Evolutionary conservation across 2,113 vertebrate genomes (phyloP).

Genomic region (Vanacampus margaritifer): DNA sequence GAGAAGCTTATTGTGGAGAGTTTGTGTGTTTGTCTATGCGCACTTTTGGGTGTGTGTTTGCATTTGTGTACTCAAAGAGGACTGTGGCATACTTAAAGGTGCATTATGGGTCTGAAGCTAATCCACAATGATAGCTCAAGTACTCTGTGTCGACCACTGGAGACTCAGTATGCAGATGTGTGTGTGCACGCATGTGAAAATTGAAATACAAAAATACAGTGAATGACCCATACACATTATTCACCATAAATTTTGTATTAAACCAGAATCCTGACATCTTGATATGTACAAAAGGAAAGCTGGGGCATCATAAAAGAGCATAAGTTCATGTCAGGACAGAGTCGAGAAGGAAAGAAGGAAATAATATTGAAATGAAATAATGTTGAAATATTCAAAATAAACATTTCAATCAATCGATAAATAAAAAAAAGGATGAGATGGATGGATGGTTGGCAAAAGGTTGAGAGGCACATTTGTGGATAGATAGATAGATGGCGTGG

Average conservation of each 20-base stretch:
- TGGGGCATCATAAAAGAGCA: not conserved
- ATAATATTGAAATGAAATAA: no score
- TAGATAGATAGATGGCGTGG: not conserved
- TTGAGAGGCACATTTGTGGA: not conserved
- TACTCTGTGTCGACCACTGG: conserved; percentile 79
- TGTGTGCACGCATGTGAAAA: conserved; percentile 6
- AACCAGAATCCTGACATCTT: conserved; percentile 55
- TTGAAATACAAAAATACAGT: conserved; percentile 61
- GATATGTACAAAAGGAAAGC: conserved; percentile 43
- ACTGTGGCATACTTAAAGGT: conserved; percentile 82
- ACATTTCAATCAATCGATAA: no score
- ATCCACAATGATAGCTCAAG: conserved; percentile 91
- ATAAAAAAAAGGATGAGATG: no score
- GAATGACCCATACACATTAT: conserved; percentile 74
- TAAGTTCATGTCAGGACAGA: conserved; percentile 23
- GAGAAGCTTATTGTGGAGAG: not conserved
- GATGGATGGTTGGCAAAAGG: not conserved
- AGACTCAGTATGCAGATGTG: conserved; percentile 52
- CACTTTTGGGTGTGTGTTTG: conserved; percentile 10
- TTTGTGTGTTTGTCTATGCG: conserved; percentile 13
- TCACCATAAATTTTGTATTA: conserved; percentile 81
- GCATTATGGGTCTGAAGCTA: conserved; percentile 87
- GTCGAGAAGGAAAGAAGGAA: not conserved
- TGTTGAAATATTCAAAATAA: no score
- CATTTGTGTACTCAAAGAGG: conserved; percentile 77